Evolutionary conservation across 1,140 invertebrate species (phyloP).

Genomic region (Temnothorax curvispinosus): DNA sequence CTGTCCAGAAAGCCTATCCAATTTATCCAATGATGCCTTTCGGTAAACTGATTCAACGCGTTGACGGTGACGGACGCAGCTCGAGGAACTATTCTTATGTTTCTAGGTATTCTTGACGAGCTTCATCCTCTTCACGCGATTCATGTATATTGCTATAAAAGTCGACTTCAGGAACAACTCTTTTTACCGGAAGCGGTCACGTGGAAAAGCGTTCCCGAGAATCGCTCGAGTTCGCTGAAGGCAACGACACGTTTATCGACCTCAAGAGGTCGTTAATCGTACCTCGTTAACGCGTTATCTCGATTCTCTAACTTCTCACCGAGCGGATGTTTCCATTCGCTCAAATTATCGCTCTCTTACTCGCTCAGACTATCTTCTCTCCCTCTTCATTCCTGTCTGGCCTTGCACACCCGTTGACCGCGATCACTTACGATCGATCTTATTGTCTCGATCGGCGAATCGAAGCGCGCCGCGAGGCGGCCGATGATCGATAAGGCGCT

Average conservation of each 20-base stretch:
- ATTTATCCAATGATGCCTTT: neutral
- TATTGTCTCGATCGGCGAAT: conserved; percentile 64
- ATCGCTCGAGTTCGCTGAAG: conserved; percentile 19
- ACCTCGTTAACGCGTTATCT: conserved; percentile 63
- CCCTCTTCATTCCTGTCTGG: neutral
- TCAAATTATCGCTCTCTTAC: conserved; percentile 13
- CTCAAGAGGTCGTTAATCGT: conserved; percentile 57
- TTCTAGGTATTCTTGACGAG: neutral
- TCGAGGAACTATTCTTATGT: conserved; percentile 16
- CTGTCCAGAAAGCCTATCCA: neutral
- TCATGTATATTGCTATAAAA: conserved; percentile 38
- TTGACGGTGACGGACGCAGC: neutral
- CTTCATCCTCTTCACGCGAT: neutral
- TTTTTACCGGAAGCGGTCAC: conserved; percentile 13
- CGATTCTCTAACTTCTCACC: conserved; percentile 19
- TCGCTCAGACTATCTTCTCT: neutral
- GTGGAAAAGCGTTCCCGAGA: conserved; percentile 35
- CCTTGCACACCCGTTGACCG: neutral
- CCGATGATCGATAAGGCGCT: conserved; percentile 73
- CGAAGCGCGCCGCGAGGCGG: conserved; percentile 43
- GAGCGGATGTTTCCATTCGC: conserved; percentile 2
- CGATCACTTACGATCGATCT: conserved; percentile 61
- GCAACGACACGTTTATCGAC: conserved; percentile 31
- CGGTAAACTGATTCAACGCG: neutral
- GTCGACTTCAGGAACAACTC: neutral